Evolutionary conservation across 2,888 invertebrate genomes (phyloP).

Genomic region (Nomada fabriciana): DNA sequence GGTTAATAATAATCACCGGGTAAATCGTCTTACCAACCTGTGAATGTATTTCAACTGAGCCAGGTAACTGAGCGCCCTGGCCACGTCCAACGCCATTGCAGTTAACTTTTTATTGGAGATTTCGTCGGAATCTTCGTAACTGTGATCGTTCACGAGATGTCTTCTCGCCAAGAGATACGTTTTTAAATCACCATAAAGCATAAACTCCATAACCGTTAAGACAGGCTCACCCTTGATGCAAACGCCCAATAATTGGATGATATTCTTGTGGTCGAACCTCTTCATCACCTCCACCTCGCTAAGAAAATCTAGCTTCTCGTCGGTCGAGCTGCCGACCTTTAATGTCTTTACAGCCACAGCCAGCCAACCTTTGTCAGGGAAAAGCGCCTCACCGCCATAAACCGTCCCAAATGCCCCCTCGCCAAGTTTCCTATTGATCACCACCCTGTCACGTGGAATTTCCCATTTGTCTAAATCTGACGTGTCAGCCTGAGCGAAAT

Average conservation of each 20-base stretch:
- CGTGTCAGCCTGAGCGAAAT: conserved; percentile 85
- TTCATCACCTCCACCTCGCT: conserved; percentile 98
- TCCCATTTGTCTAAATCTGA: conserved; percentile 93
- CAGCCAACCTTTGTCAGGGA: conserved; percentile 90
- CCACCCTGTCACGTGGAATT: conserved; percentile 92
- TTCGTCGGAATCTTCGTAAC: conserved; percentile 89
- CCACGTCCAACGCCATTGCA: conserved; percentile 94
- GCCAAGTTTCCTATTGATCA: conserved; percentile 93
- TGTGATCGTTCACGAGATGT: conserved; percentile 90
- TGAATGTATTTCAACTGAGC: conserved; percentile 95
- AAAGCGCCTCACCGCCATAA: conserved; percentile 94
- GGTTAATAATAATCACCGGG: too few species aligned
- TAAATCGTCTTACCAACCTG: conserved; percentile 82
- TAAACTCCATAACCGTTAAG: conserved; percentile 96
- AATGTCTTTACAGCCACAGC: conserved; percentile 96
- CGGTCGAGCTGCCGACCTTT: conserved; percentile 92
- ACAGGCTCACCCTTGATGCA: conserved; percentile 95
- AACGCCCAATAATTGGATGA: conserved; percentile 93
- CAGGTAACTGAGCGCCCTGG: conserved; percentile 93
- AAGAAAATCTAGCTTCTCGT: conserved; percentile 95
- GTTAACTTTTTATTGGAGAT: conserved; percentile 92
- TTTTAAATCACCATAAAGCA: conserved; percentile 96
- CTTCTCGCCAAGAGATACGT: conserved; percentile 94
- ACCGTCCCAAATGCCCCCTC: conserved; percentile 97
- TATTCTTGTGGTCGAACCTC: conserved; percentile 95